Conservation (phyloP, 1,140 invertebrate genomes). For the Saccostrea cuccullata region DNA sequence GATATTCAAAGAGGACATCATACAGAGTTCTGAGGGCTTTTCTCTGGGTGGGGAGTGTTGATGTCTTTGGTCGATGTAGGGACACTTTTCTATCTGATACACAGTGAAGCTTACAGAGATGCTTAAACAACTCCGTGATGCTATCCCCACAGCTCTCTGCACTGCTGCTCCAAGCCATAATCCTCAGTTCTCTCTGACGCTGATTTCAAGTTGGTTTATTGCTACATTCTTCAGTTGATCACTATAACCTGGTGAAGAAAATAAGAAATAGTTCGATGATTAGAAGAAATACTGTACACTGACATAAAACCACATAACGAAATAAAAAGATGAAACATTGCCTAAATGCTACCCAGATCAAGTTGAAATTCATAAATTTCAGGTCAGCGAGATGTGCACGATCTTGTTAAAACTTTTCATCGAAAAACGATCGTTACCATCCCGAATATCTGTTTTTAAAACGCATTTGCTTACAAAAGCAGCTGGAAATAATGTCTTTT, state of each 20-base stretch:
- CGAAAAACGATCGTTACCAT: too few species aligned
- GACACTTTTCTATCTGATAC: background rate
- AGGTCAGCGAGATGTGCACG: background rate
- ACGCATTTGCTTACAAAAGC: too few species aligned
- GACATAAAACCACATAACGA: too few species aligned
- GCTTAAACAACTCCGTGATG: conserved; percentile 19
- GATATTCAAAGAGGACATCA: background rate
- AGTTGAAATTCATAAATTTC: background rate
- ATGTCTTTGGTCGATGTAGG: background rate
- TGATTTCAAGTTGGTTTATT: background rate
- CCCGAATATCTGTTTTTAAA: too few species aligned
- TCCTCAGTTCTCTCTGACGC: background rate
- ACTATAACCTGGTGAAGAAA: background rate
- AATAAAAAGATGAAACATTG: background rate
- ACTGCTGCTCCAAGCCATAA: background rate
- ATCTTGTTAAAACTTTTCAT: background rate
- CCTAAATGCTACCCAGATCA: background rate
- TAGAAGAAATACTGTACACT: too few species aligned
- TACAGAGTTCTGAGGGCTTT: conserved; percentile 5
- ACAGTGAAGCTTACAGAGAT: background rate
- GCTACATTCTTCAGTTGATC: background rate
- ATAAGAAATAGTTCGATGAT: too few species aligned
- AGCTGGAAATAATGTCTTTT: too few species aligned
- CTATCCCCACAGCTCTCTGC: background rate
- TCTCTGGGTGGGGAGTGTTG: background rate